Percentiles rank a stretch among this genome's conserved stretches.
These are phyloP conservation scores for Eulacestoma nigropectus DNA, from an alignment of 2,113 vertebrate genomes.

Conservation along the genomic window DNA sequence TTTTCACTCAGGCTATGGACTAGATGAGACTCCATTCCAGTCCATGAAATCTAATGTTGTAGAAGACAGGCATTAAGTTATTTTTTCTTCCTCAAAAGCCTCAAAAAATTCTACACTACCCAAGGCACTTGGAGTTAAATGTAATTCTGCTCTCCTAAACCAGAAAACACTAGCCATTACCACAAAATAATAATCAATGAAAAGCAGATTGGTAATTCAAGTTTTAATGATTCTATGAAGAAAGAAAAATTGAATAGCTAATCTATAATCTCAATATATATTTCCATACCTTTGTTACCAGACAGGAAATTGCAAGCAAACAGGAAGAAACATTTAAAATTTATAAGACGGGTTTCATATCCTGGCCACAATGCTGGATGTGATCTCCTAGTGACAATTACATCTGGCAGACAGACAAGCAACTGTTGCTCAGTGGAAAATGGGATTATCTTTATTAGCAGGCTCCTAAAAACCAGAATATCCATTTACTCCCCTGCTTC, in stretches of 20 bases:
- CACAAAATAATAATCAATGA: background rate
- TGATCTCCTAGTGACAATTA: background rate
- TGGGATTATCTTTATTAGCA: constrained; percentile 50
- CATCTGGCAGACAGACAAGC: constrained; percentile 15
- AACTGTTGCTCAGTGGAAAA: constrained; percentile 34
- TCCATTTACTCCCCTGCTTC: background rate
- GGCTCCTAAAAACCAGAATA: constrained; percentile 16
- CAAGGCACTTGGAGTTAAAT: background rate
- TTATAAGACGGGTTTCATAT: background rate
- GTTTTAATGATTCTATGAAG: background rate
- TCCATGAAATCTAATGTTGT: background rate
- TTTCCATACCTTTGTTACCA: background rate
- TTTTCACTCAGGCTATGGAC: background rate
- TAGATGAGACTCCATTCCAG: background rate
- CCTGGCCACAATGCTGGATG: background rate
- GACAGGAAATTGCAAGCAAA: background rate
- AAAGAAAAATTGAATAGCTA: background rate
- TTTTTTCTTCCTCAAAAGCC: background rate
- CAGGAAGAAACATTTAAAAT: background rate
- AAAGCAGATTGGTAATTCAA: background rate
- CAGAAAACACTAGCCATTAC: background rate
- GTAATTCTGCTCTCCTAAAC: background rate
- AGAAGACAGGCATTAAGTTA: background rate
- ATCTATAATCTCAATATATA: background rate
- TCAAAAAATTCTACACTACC: background rate